Evolutionary conservation across 2,888 invertebrate genomes (phyloP), one percentile per base, ranked within the genome.

Genomic region (Gastrophysa polygoni): DNA sequence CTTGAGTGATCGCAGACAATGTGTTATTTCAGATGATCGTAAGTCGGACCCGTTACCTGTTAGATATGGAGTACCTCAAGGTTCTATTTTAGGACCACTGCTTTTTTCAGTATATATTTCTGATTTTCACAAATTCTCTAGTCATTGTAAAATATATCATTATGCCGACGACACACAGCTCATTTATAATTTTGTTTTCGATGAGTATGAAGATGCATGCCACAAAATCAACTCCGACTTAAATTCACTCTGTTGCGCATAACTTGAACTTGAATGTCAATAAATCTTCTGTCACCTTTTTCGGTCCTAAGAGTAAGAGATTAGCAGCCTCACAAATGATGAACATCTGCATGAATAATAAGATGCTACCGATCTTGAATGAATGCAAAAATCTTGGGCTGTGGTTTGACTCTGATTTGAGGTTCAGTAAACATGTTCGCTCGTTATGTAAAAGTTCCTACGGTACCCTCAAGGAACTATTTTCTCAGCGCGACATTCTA

Each of bases 91-190:
- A n/a, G 21, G 55, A 11, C 44, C 54, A 21, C 28, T 55, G 6
- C 16, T 43, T 24, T 55, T 55, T 21, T 43, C 20, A 14, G 16
- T 55, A 14, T 55, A 55, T 10, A 44, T 55, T 14, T 55, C 55
- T 21, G 28, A 55, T 14, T 44, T 55, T 55, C 43, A 44, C 11
- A 21, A 20, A 24, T 34, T 21, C 20, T 18, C 24, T 21, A 21
- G 7, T 24, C n/a, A 20, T 14, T 43, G 55, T 38, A 21, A 18
- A 11, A 24, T 55, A 14, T 29, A 55, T 24, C 44, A 55, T 44
- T 55, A 44, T 44, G 55, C 55, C 20, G 55, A 44, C 14, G 44
- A 55, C 44, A 55, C 56, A 3, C 32, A 56, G 14, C 14, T 50
- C 8, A 32, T 17, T 50, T 24, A 14, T 18, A 29, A 50, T 21